Conservation (phyloP, 2,113 vertebrate species). For the Thymallus thymallus region DNA sequence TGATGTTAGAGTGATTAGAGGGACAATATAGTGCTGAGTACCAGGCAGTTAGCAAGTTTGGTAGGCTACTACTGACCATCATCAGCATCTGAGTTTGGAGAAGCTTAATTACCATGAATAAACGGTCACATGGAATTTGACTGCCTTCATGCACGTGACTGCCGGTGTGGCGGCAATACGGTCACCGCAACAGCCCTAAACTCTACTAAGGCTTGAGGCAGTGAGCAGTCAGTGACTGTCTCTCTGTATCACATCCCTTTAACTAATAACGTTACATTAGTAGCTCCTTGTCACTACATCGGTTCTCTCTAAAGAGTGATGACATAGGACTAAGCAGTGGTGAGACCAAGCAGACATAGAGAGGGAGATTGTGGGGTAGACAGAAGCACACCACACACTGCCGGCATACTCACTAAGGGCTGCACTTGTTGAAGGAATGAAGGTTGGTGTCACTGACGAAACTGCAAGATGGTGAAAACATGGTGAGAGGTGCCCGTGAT, state of each 20-base stretch:
- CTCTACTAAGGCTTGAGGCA: constrained; percentile 23
- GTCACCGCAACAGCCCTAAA: too few relatives aligned
- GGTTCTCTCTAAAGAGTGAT: not conserved
- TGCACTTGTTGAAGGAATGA: constrained; percentile 65
- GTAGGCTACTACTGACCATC: too few relatives aligned
- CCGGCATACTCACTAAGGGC: constrained; percentile 72
- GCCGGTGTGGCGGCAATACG: too few relatives aligned
- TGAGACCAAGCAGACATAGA: constrained; percentile 41
- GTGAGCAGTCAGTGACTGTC: constrained; percentile 28
- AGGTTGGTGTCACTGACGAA: constrained; percentile 59
- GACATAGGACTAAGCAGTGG: constrained; percentile 14
- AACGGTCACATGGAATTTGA: too few relatives aligned
- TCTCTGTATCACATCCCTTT: not conserved
- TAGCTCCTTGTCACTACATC: not conserved
- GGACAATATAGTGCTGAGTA: too few relatives aligned
- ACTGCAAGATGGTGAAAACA: constrained; percentile 76
- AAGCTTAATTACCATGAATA: too few relatives aligned
- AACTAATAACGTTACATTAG: not conserved
- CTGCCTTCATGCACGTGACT: too few relatives aligned
- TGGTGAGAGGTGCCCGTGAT: constrained; percentile 47
- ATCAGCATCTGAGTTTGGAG: too few relatives aligned
- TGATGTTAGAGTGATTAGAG: too few relatives aligned
- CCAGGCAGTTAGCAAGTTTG: too few relatives aligned
- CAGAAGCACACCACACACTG: constrained; percentile 59
- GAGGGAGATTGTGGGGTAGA: not conserved